Evolutionary conservation across 2,797 vertebrate species (phyloP), one percentile per base, ranked within the genome.

Genomic region (Pseudochromis fuscus): DNA sequence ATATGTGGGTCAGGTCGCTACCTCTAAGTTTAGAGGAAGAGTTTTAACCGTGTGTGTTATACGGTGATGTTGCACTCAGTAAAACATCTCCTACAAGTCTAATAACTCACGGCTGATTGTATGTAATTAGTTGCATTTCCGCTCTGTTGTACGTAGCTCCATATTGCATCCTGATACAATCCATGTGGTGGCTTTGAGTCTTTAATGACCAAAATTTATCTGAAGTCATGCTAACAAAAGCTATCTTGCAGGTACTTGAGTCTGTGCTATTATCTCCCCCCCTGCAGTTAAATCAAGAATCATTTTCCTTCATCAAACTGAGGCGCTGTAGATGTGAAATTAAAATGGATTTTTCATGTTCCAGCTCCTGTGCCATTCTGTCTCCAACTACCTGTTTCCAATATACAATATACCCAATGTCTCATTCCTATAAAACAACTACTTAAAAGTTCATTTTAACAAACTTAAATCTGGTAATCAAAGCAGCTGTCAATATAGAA

Each of bases 321-420:
- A 46, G 33, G 21, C 0, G 11, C 42, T 59, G 33, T 21, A 24
- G 60, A 64, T 42, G 25, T 40, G 21, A 67, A 59, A 68, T 77
- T 56, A 70, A 60, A 67, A 76, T 60, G 33, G 59, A 73, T 77
- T 65, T 77, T 65, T 65, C 3, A 59, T 37, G 3, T 49, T 48
- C n/a, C 24, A 52, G 11, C 52, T 18, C 23, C 28, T 25, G 4
- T 64, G 44, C 19, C 16, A 50, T 49, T 50, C 7, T 31, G 10
- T 33, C 52, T 50, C 27, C 27, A 51, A 30, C 15, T 27, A 35
- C 15, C 33, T 21, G 35, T 42, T 23, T 65, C 40, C 44, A 30
- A 12, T 25, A 4, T 13, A 59, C 24, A 45, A 66, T 44, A 31
- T 23, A 28, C 16, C 19, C 31, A 45, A 18, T 27, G 30, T 23